Evolutionary conservation across 2,797 vertebrate species (phyloP).

Genomic region (Megalops cyprinoides): DNA sequence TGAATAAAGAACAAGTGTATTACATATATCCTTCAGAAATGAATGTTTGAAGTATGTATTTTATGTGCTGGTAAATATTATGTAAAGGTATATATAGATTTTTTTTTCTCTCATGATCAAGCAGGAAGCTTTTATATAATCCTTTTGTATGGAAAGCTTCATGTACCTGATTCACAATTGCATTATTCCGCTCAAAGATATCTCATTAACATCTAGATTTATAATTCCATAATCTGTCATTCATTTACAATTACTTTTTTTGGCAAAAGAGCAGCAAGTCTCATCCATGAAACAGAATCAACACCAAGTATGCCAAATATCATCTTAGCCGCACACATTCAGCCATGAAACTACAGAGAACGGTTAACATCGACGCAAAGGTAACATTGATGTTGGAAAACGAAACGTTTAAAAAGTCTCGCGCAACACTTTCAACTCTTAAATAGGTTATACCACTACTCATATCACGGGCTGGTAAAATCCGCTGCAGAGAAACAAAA

Average conservation of each 20-base stretch:
- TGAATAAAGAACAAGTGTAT: constrained; percentile 53
- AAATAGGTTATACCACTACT: constrained; percentile 76
- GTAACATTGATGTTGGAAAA: constrained; percentile 72
- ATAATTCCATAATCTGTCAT: constrained; percentile 41
- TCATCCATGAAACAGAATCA: constrained; percentile 65
- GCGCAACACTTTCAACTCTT: constrained; percentile 72
- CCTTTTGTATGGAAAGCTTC: constrained; percentile 43
- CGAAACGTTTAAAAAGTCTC: constrained; percentile 68
- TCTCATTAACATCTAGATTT: constrained; percentile 42
- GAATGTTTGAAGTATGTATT: constrained; percentile 42
- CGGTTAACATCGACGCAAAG: constrained; percentile 70
- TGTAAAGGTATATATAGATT: constrained; percentile 36
- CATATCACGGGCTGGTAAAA: constrained; percentile 64
- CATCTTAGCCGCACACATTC: constrained; percentile 71
- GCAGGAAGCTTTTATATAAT: constrained; percentile 36
- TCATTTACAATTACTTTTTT: constrained; percentile 61
- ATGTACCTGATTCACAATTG: constrained; percentile 38
- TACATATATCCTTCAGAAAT: constrained; percentile 50
- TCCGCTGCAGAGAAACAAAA: constrained; percentile 75
- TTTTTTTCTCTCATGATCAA: constrained; percentile 30
- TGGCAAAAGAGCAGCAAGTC: constrained; percentile 80
- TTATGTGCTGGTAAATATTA: constrained; percentile 41
- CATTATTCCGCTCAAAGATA: constrained; percentile 45
- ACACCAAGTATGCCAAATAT: constrained; percentile 72
- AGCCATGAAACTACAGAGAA: constrained; percentile 73